Percentiles rank a stretch among this genome's conserved stretches.
phyloP scores from a whole-genome alignment of 23 tunicate genomes.

The Ascidia mentula region DNA sequence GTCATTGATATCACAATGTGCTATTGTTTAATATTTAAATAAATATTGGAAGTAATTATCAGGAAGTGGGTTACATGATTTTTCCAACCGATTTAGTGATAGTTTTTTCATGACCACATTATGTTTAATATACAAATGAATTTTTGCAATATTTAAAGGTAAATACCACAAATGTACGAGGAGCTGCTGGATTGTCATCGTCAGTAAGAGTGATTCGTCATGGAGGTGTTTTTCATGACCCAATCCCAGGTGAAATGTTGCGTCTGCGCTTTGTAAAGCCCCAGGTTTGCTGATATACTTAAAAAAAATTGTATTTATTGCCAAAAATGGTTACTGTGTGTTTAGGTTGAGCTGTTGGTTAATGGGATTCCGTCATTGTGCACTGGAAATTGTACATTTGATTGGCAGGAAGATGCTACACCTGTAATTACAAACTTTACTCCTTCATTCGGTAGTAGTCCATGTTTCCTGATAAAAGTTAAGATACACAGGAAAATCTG shows the following conservation, averaged over 20 bases:
- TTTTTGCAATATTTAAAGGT: constrained; percentile 4
- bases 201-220: background rate
- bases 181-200: constrained; percentile 33
- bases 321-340: background rate
- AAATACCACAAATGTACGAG: constrained; percentile 20
- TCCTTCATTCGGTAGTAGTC: background rate
- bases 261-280: constrained; percentile 25
- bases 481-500: too few relatives aligned
- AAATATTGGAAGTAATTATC: too few relatives aligned
- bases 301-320: background rate
- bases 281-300: constrained; percentile 25
- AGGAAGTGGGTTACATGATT: too few relatives aligned
- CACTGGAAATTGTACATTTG: background rate
- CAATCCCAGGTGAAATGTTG: constrained; percentile 54
- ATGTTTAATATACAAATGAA: background rate
- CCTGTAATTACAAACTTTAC: background rate
- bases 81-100: too few relatives aligned
- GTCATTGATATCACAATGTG: too few relatives aligned
- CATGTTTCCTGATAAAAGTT: too few relatives aligned
- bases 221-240: constrained; percentile 51
- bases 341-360: background rate
- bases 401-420: background rate
- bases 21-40: too few relatives aligned
- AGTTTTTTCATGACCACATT: too few relatives aligned
- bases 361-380: background rate